Percentiles rank a stretch among this genome's conserved stretches.
Evolutionary conservation across 2,888 invertebrate genomes (phyloP).

Genomic region (Microplitis deprimator): DNA sequence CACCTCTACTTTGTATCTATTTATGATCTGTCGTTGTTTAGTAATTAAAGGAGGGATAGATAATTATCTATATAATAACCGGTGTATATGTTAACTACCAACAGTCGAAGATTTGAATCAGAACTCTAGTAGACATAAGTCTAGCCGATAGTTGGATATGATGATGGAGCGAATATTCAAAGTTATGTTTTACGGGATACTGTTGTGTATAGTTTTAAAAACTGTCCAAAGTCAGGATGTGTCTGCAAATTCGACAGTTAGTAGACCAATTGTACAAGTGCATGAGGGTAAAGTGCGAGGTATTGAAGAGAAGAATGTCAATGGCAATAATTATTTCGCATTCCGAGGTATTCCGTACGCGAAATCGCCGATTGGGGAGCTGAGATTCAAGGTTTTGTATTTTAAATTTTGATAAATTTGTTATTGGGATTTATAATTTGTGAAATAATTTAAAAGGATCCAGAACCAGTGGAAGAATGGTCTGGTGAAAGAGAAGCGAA

Average conservation of each 20-base stretch:
- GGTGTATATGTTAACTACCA: too few species aligned
- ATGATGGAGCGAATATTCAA: too few species aligned
- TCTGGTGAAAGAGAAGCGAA: conserved; percentile 54
- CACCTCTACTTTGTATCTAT: too few species aligned
- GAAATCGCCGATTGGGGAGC: conserved; percentile 51
- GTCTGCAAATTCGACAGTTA: background rate
- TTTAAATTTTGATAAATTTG: conserved; percentile 1
- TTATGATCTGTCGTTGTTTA: too few species aligned
- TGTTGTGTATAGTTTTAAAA: too few species aligned
- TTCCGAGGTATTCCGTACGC: conserved; percentile 57
- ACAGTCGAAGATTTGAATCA: too few species aligned
- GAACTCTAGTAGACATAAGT: too few species aligned
- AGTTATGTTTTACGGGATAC: too few species aligned
- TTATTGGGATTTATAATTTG: background rate
- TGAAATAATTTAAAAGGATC: conserved; percentile 54
- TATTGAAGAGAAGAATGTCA: conserved; percentile 40
- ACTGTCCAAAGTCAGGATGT: too few species aligned
- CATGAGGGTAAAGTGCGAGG: conserved; percentile 50
- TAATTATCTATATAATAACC: too few species aligned
- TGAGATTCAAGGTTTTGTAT: conserved; percentile 53
- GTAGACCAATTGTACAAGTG: conserved; percentile 38
- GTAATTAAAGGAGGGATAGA: too few species aligned
- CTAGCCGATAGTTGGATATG: too few species aligned
- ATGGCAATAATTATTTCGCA: conserved; percentile 44
- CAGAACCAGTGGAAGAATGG: conserved; percentile 58